Evolutionary conservation across 2,888 invertebrate species (phyloP), one percentile per base, ranked within the genome.

Genomic region (Aporophyla lueneburgensis): DNA sequence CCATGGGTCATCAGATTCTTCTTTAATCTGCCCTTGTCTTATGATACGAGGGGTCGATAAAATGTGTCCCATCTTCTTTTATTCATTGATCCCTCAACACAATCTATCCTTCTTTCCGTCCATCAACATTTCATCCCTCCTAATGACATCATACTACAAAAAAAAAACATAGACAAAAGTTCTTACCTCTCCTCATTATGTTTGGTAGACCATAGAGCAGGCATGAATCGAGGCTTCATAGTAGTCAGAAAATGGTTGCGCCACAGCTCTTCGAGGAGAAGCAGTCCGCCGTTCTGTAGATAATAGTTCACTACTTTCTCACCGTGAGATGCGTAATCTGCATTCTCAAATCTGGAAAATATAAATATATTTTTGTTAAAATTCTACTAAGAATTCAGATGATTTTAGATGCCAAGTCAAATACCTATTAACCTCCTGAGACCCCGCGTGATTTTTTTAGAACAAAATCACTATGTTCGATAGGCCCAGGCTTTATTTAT

Each of bases 141-240:
- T 5, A 27, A 43, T 12, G 0, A 4, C 2, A 19, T 3, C 0
- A 51, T 1, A 3, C 43, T 0, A 16, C 5, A 27, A 63, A 49
- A 65, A 74, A 33, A 40, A 6, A 33, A 0, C 14, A 58, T 16
- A 61, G 21, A 24, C 10, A n/a, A 40, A 51, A 43, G 2, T 40
- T 7, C 61, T 78, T 43, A 82, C 97, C 97, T 97, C 89, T 98
- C 97, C 86, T 97, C 97, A 91, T 97, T 97, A 92, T 98, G 98
- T 86, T 97, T 97, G 40, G 98, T 95, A 46, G 98, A 98, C 99
- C 99, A 99, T 70, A 98, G 94, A 2, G 96, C 93, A 0, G 98
- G 98, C 92, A 99, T 94, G 93, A 96, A 97, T 81, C 96, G 94
- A 0, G 98, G 98, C 70, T 97, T 92, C 98, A 98, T 98, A 2